A percentile compares a stretch with the other conserved stretches of the same genome.
Conservation (phyloP, 2,797 vertebrate genomes). For the Manis javanica region DNA sequence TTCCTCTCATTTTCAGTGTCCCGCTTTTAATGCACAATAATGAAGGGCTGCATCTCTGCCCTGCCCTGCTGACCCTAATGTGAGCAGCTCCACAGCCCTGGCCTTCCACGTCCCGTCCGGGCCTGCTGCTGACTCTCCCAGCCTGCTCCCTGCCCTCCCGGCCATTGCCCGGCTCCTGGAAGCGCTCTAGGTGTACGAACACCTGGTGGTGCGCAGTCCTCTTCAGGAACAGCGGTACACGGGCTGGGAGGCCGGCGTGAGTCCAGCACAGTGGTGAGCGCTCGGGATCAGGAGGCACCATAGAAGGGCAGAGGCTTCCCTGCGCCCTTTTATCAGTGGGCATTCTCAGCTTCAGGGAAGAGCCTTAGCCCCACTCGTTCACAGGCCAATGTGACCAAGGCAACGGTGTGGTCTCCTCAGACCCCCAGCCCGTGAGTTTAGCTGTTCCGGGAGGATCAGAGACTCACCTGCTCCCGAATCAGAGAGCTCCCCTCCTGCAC, state of each 20-base stretch:
- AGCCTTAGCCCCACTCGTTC: not conserved
- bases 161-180: not conserved
- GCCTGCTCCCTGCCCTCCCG: not conserved
- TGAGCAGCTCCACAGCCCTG: not conserved
- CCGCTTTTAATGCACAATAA: not conserved
- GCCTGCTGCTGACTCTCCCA: accelerated
- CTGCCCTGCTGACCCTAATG: accelerated
- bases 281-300: accelerated
- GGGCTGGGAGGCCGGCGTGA: not conserved
- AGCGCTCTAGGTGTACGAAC: not conserved
- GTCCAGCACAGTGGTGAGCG: not conserved
- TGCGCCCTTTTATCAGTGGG: not conserved
- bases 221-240: not conserved
- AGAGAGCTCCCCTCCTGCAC: accelerated
- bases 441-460: accelerated
- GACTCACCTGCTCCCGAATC: not conserved
- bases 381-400: not conserved
- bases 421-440: accelerated
- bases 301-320: not conserved
- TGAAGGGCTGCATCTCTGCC: not conserved
- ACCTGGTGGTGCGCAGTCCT: not conserved
- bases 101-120: not conserved
- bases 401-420: accelerated
- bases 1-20: not conserved
- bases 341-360: not conserved